Conservation (phyloP, 2,797 vertebrate genomes). For the Tapera naevia region DNA sequence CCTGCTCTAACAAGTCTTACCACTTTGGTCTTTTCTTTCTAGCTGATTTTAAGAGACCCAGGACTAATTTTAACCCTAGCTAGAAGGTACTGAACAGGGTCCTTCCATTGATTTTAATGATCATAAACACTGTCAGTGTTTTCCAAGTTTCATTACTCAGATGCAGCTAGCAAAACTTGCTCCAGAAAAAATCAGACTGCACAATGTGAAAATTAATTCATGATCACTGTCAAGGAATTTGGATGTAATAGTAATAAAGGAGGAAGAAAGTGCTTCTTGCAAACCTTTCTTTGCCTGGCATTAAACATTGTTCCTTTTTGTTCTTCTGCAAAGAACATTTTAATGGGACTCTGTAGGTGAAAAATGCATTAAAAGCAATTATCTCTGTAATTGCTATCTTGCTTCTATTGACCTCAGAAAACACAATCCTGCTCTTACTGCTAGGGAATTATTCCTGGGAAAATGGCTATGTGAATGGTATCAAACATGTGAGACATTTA, state of each 20-base stretch:
- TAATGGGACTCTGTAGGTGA: conserved; percentile 45
- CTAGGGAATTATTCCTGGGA: conserved; percentile 1
- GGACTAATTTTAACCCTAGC: not conserved
- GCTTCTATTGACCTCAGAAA: conserved; percentile 41
- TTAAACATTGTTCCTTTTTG: conserved; percentile 41
- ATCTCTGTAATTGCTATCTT: conserved; percentile 51
- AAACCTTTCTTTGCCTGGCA: conserved; percentile 19
- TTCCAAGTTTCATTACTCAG: not conserved
- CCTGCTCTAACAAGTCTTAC: not conserved
- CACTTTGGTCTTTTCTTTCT: not conserved
- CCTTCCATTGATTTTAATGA: conserved; percentile 14
- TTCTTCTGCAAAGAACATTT: conserved; percentile 42
- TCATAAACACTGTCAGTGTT: not conserved
- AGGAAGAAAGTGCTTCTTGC: conserved; percentile 35
- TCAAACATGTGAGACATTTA: conserved; percentile 4
- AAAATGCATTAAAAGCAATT: conserved; percentile 60
- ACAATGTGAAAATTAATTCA: conserved; percentile 24
- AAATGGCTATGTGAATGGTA: not conserved
- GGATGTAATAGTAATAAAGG: conserved; percentile 22
- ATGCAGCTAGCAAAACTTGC: not conserved
- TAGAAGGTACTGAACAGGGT: not conserved
- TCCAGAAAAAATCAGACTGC: not conserved
- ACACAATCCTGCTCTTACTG: not conserved
- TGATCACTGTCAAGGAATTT: conserved; percentile 15
- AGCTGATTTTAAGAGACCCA: not conserved